Conservation (phyloP, 2,113 vertebrate genomes). For the Tenrec ecaudatus region DNA sequence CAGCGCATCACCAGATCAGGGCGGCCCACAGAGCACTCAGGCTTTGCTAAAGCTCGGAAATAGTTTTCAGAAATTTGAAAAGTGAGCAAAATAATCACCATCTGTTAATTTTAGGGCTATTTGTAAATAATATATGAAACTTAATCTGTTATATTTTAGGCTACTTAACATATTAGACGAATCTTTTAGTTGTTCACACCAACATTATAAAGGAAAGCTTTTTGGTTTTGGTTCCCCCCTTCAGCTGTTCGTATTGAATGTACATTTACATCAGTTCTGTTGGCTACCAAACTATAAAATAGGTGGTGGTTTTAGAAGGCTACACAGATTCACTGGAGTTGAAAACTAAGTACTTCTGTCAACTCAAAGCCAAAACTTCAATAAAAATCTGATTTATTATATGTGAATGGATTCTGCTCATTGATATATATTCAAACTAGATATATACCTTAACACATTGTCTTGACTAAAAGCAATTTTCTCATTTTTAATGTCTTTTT, state of each 20-base stretch:
- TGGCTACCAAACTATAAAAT: neutral
- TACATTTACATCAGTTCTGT: slow-evolving; percentile 35
- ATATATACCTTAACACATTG: neutral
- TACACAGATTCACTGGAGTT: neutral
- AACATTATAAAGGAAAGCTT: neutral
- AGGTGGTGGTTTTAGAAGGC: slow-evolving; percentile 39
- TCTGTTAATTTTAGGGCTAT: slow-evolving; percentile 25
- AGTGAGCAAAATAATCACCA: neutral
- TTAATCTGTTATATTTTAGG: too few species aligned
- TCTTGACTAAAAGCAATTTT: neutral
- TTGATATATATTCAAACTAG: neutral
- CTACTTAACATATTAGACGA: neutral
- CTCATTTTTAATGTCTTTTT: neutral
- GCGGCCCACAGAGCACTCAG: neutral
- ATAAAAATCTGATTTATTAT: slow-evolving; percentile 10
- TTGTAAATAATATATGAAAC: neutral
- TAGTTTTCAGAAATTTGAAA: slow-evolving; percentile 38
- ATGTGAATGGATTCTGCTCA: neutral
- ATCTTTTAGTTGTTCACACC: slow-evolving; percentile 41
- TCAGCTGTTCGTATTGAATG: neutral
- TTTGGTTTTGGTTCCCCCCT: neutral
- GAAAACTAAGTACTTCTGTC: neutral
- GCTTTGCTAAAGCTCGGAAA: slow-evolving; percentile 19
- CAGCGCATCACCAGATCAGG: neutral
- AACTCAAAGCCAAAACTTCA: slow-evolving; percentile 39